Percentiles rank a stretch among this genome's conserved stretches.
Evolutionary conservation across 2,113 vertebrate genomes (phyloP).

Genomic region (Cyanoliseus patagonus): DNA sequence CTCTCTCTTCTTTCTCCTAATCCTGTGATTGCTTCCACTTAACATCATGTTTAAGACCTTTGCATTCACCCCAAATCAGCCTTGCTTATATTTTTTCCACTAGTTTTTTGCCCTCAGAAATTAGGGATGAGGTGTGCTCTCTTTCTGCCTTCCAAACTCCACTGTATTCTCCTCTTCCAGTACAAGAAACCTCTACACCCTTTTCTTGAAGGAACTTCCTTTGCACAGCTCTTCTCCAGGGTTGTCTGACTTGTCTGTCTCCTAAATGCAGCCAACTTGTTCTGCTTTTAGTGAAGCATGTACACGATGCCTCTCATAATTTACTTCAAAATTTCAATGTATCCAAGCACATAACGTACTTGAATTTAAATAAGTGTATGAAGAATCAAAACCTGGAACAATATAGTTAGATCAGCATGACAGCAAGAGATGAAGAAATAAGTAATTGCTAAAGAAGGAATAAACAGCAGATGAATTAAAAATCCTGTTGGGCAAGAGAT

Average conservation of each 20-base stretch:
- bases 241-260: background rate
- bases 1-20: background rate
- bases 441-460: background rate
- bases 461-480: background rate
- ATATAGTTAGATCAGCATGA: background rate
- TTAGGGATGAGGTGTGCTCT: rapidly evolving
- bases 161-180: background rate
- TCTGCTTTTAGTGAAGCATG: background rate
- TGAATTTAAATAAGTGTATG: background rate
- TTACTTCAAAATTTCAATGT: background rate
- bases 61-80: background rate
- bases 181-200: background rate
- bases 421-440: background rate
- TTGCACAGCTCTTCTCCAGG: background rate
- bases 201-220: background rate
- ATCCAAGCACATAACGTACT: background rate
- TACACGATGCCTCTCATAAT: background rate
- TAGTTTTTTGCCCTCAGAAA: background rate
- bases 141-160: background rate
- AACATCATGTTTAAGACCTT: background rate
- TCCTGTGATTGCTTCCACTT: background rate
- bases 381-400: background rate
- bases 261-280: background rate
- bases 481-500: background rate
- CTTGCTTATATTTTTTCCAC: background rate